A percentile compares a stretch with the other conserved stretches of the same genome.
phyloP scores from a whole-genome alignment of 2,888 invertebrate species.

The Conops quadrifasciatus region DNA sequence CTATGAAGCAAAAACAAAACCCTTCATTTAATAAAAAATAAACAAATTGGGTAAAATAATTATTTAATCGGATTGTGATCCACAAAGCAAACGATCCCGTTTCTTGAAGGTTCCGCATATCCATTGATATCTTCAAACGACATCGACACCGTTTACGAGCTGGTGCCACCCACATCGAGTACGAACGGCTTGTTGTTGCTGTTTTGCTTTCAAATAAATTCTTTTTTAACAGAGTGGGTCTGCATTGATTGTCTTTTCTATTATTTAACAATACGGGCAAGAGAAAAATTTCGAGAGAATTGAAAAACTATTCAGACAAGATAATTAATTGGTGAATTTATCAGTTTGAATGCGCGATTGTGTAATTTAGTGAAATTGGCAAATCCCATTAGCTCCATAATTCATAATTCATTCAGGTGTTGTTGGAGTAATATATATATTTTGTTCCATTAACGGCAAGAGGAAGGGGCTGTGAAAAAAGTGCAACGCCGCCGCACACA shows the following conservation, averaged over 20 bases:
- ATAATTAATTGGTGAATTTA: background rate
- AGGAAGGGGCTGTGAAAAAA: no score
- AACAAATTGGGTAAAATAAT: no score
- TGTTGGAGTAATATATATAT: background rate
- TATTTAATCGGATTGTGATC: background rate
- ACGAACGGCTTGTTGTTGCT: background rate
- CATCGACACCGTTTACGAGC: background rate
- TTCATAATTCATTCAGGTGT: conserved; percentile 24
- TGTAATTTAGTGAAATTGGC: background rate
- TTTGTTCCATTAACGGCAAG: no score
- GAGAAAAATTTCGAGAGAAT: background rate
- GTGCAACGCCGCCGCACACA: background rate
- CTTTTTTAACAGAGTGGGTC: conserved; percentile 14
- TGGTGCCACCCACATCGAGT: conserved; percentile 20
- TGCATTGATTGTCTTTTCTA: conserved; percentile 10
- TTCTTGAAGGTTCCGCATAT: background rate
- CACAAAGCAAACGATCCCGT: background rate
- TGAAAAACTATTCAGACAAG: background rate
- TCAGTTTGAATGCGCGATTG: background rate
- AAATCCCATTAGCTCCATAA: conserved; percentile 19
- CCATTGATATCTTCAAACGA: background rate
- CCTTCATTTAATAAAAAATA: no score
- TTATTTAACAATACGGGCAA: conserved; percentile 14
- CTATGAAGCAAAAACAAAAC: no score
- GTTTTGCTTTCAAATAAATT: conserved; percentile 11